A percentile compares a stretch with the other conserved stretches of the same genome.
Evolutionary conservation across 92 coral and sea anemone species (phyloP).

Genomic region (Umimayanthus kanabou): DNA sequence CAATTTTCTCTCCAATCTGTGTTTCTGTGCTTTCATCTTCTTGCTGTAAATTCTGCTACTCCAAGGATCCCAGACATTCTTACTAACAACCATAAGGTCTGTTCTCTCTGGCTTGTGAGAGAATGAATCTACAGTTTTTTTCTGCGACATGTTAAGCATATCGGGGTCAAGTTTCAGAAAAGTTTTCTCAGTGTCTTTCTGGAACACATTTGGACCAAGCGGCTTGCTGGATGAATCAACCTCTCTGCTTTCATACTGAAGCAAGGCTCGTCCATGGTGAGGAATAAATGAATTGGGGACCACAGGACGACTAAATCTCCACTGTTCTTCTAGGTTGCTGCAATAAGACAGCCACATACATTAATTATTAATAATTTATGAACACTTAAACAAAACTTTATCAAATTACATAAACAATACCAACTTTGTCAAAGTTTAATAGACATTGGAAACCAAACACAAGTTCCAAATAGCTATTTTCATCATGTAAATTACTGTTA

Average conservation of each 20-base stretch:
- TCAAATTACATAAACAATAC: no score
- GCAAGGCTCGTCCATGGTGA: conserved; percentile 90
- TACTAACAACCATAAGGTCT: conserved; percentile 74
- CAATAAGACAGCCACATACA: background rate
- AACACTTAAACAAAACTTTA: background rate
- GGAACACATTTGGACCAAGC: conserved; percentile 13
- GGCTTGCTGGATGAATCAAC: background rate
- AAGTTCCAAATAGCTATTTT: no score
- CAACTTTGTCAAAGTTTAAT: no score
- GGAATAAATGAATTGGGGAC: conserved; percentile 58
- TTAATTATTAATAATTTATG: background rate
- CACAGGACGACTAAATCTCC: conserved; percentile 68
- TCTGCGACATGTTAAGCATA: conserved; percentile 57
- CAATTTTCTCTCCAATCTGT: conserved; percentile 50
- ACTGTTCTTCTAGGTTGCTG: conserved; percentile 80
- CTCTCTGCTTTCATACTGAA: conserved; percentile 75
- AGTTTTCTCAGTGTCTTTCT: conserved; percentile 25
- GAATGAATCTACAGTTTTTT: conserved; percentile 35
- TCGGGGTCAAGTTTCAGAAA: conserved; percentile 40
- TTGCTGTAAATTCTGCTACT: conserved; percentile 33
- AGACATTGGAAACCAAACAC: no score
- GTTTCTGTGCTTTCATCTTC: conserved; percentile 54
- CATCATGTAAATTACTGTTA: no score
- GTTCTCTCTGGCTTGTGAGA: conserved; percentile 57
- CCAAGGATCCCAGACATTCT: conserved; percentile 70